phyloP scores from a whole-genome alignment of 2,888 invertebrate species.

The Pseudococcus jackbeardsleyi region DNA sequence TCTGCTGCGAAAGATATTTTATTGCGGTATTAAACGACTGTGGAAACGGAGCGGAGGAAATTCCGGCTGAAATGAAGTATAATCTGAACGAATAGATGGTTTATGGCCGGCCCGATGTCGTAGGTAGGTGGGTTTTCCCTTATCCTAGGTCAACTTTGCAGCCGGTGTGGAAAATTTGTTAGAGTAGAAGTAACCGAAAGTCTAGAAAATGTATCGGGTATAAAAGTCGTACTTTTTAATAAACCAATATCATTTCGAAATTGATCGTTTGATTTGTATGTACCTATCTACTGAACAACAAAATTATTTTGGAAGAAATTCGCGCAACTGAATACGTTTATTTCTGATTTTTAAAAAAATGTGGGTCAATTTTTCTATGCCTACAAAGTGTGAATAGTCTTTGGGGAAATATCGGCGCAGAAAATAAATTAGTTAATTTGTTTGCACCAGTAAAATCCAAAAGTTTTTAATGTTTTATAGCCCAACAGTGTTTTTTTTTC shows the following conservation, averaged over 20 bases:
- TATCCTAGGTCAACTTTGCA: neutral
- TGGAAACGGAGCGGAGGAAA: neutral
- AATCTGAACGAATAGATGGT: neutral
- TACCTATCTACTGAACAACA: too few relatives aligned
- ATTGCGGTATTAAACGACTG: neutral
- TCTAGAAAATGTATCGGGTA: neutral
- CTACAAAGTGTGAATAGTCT: neutral
- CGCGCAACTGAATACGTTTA: too few relatives aligned
- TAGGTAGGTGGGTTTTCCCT: neutral
- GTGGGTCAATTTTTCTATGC: neutral
- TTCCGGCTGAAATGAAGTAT: neutral
- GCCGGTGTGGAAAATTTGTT: neutral
- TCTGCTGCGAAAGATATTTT: constrained; percentile 12
- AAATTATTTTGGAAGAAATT: too few relatives aligned
- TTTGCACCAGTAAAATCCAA: neutral
- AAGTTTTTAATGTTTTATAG: neutral
- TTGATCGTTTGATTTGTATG: too few relatives aligned
- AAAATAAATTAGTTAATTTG: constrained; percentile 37
- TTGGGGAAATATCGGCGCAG: neutral
- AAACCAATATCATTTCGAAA: too few relatives aligned
- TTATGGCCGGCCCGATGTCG: neutral
- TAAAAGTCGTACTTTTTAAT: neutral
- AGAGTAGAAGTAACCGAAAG: neutral
- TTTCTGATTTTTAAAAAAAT: too few relatives aligned
- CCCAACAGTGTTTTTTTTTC: neutral